Percentiles rank a stretch among this genome's conserved stretches.
These are phyloP conservation scores for Pandemis cinnamomeana DNA, from an alignment of 2,888 invertebrate species.

Conservation along the genomic window DNA sequence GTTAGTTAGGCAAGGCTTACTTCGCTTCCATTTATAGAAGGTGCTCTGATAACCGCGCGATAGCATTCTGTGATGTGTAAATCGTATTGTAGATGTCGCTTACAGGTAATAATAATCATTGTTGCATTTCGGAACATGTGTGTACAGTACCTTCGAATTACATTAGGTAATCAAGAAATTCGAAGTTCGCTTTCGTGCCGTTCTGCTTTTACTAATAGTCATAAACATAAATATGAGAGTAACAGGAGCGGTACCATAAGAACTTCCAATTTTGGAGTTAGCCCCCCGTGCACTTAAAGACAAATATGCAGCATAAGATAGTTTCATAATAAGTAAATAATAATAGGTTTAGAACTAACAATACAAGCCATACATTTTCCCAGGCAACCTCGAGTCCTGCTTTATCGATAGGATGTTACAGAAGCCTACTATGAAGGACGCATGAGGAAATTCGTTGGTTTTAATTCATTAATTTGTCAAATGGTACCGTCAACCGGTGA, in stretches of 20 bases:
- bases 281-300: too few species aligned
- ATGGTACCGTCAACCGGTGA: not conserved
- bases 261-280: too few species aligned
- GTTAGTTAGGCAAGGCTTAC: not conserved
- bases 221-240: too few species aligned
- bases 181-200: too few species aligned
- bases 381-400: not conserved
- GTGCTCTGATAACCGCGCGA: not conserved
- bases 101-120: too few species aligned
- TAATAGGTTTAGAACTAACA: not conserved
- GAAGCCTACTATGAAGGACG: conserved; percentile 1
- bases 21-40: not conserved
- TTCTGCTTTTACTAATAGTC: too few species aligned
- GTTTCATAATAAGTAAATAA: not conserved
- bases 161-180: too few species aligned
- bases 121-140: too few species aligned
- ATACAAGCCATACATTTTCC: not conserved
- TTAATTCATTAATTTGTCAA: not conserved
- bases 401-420: not conserved
- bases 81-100: conserved; percentile 4
- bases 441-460: not conserved
- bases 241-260: too few species aligned
- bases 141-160: too few species aligned
- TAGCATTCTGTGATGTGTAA: not conserved
- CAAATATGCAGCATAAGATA: too few species aligned